phyloP scores from a whole-genome alignment of 2,113 vertebrate species.

The Phyllopteryx taeniolatus region DNA sequence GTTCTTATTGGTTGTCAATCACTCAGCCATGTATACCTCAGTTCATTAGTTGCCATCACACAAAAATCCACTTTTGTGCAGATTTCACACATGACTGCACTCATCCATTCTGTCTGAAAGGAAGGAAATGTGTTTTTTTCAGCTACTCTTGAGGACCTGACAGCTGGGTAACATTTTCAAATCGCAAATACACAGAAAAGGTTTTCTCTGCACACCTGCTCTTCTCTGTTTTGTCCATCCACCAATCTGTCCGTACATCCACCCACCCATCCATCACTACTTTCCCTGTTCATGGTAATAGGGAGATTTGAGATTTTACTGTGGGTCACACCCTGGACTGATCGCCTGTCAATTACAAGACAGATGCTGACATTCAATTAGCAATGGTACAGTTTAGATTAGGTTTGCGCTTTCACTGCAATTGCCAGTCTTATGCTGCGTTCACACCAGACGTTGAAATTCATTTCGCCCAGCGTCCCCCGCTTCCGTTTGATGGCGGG shows the following conservation, averaged over 20 bases:
- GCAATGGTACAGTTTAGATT: background rate
- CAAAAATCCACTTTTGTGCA: background rate
- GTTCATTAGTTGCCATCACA: conserved; percentile 10
- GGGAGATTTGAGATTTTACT: background rate
- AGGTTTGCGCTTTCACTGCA: background rate
- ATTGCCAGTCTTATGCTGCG: background rate
- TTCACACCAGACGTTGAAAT: no score
- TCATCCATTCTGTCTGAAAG: background rate
- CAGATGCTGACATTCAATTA: background rate
- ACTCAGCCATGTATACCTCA: background rate
- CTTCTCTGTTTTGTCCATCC: background rate
- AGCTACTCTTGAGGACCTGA: conserved; percentile 1
- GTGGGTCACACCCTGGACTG: background rate
- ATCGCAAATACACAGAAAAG: background rate
- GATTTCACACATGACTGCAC: conserved; percentile 4
- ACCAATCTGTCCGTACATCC: no score
- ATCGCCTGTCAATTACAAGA: background rate
- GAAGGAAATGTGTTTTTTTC: conserved; percentile 11
- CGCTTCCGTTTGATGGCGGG: no score
- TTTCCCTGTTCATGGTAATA: background rate
- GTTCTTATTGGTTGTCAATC: background rate
- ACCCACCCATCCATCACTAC: no score
- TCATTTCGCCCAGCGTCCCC: no score
- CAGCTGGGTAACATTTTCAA: background rate
- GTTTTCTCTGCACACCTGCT: background rate